Evolutionary conservation across 2,888 invertebrate genomes (phyloP).

Genomic region (Seira musarum): DNA sequence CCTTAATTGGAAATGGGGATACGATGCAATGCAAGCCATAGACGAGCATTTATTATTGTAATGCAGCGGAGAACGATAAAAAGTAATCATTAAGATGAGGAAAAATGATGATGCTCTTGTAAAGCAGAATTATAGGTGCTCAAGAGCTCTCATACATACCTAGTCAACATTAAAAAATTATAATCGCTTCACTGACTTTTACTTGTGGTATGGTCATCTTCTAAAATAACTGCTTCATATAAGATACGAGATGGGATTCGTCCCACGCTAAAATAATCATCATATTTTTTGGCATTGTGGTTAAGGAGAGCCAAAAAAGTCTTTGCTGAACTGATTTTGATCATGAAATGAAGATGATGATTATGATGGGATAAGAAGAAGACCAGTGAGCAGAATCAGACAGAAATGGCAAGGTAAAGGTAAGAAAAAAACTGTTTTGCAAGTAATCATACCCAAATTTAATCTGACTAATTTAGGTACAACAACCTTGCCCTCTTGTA

Average conservation of each 20-base stretch:
- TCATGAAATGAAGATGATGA: not conserved
- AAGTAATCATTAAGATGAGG: constrained; percentile 12
- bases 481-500: not conserved
- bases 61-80: not conserved
- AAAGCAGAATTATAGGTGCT: too few species aligned
- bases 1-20: constrained; percentile 46
- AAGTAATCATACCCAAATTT: constrained; percentile 12
- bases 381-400: not conserved
- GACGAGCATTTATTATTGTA: not conserved
- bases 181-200: not conserved
- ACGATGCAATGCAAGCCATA: not conserved
- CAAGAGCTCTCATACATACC: too few species aligned
- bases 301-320: not conserved
- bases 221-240: not conserved
- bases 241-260: not conserved
- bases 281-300: not conserved
- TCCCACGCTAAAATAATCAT: not conserved
- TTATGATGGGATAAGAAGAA: constrained; percentile 10
- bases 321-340: not conserved
- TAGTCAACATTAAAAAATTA: too few species aligned
- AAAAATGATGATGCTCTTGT: constrained; percentile 5
- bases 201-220: not conserved
- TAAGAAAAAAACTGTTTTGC: constrained; percentile 20
- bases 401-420: constrained; percentile 33
- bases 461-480: not conserved